A percentile compares a stretch with the other conserved stretches of the same genome.
phyloP scores from a whole-genome alignment of 1,140 invertebrate species.

The Conopomorpha cramerella region DNA sequence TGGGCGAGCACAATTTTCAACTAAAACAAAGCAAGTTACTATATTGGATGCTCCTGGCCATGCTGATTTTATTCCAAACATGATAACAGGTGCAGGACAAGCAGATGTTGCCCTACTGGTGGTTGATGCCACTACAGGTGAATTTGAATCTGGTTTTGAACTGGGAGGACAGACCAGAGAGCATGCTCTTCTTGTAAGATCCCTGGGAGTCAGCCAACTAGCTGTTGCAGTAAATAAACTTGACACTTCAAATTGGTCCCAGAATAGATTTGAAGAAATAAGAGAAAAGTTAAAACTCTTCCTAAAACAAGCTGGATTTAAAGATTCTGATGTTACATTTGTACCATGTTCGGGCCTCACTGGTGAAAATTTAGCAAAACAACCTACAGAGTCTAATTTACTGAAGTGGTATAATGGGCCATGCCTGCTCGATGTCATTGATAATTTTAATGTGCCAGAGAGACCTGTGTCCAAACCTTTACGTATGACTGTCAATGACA shows the following conservation, averaged over 20 bases:
- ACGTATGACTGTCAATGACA: slow-evolving; percentile 90
- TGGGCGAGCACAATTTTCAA: slow-evolving; percentile 92
- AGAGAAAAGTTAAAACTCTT: slow-evolving; percentile 84
- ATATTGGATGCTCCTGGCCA: slow-evolving; percentile 97
- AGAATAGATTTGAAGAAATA: slow-evolving; percentile 87
- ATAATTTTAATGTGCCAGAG: slow-evolving; percentile 82
- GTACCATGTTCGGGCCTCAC: slow-evolving; percentile 95
- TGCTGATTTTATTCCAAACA: slow-evolving; percentile 98
- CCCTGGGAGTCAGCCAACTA: slow-evolving; percentile 87
- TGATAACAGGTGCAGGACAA: slow-evolving; percentile 97
- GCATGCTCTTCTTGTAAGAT: slow-evolving; percentile 89
- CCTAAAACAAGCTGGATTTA: slow-evolving; percentile 93
- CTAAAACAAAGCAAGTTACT: slow-evolving; percentile 81
- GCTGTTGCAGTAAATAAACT: slow-evolving; percentile 87
- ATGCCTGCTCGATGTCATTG: slow-evolving; percentile 81
- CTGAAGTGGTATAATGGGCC: slow-evolving; percentile 87
- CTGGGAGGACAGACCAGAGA: slow-evolving; percentile 96
- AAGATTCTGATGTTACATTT: slow-evolving; percentile 85
- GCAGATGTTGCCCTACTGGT: slow-evolving; percentile 96
- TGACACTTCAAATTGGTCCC: slow-evolving; percentile 78
- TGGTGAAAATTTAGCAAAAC: slow-evolving; percentile 86
- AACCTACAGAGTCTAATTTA: slow-evolving; percentile 70
- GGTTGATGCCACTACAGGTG: slow-evolving; percentile 92
- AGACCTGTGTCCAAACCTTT: slow-evolving; percentile 88
- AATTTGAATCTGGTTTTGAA: slow-evolving; percentile 99